These are phyloP conservation scores for Zalophus californianus DNA, from an alignment of 2,797 vertebrate genomes.

Conservation along the genomic window DNA sequence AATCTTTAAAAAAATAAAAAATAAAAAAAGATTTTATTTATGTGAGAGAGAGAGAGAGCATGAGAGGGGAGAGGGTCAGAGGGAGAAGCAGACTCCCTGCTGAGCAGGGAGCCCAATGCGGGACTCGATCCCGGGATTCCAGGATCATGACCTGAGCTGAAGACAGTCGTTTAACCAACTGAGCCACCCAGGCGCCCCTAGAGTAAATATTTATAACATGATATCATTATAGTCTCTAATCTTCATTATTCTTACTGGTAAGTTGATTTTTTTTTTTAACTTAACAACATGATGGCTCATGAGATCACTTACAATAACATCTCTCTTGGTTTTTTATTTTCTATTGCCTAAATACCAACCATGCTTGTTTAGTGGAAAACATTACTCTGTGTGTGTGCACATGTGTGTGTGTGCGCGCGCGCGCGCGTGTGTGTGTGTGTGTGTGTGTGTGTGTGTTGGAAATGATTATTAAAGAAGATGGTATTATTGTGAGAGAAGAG, in stretches of 20 bases:
- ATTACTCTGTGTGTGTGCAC: background rate
- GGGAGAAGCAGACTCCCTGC: too few species aligned
- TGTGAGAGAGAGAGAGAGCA: too few species aligned
- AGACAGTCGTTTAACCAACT: too few species aligned
- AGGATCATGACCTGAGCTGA: too few species aligned
- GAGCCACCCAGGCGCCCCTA: background rate
- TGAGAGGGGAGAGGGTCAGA: too few species aligned
- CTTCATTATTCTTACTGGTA: slow-evolving; percentile 30
- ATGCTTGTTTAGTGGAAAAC: slow-evolving; percentile 25
- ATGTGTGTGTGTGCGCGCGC: background rate
- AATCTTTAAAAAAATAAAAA: too few species aligned
- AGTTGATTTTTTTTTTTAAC: slow-evolving; percentile 71
- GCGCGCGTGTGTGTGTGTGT: background rate
- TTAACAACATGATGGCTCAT: slow-evolving; percentile 64
- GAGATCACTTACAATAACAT: slow-evolving; percentile 59
- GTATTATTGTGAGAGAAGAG: background rate
- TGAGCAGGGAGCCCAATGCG: too few species aligned
- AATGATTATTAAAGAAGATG: slow-evolving; percentile 30
- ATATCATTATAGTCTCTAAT: slow-evolving; percentile 65
- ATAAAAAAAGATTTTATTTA: too few species aligned
- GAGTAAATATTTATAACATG: slow-evolving; percentile 72
- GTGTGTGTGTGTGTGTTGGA: background rate
- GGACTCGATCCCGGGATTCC: too few species aligned
- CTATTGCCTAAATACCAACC: slow-evolving; percentile 69
- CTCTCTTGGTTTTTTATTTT: slow-evolving; percentile 53